phyloP scores from a whole-genome alignment of 2,888 invertebrate genomes.

The Noctua fimbriata region DNA sequence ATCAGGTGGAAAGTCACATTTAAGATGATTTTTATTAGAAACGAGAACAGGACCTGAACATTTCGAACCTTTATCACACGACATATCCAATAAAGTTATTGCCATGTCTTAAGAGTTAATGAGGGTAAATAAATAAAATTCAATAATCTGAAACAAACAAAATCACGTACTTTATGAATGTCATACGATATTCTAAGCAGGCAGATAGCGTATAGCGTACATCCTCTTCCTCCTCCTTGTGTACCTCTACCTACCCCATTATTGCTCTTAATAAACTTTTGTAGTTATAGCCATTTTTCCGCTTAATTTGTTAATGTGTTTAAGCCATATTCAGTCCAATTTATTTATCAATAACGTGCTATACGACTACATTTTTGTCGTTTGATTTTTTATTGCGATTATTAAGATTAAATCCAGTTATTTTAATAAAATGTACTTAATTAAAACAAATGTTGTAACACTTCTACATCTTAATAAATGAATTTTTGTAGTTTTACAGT shows the following conservation, averaged over 20 bases:
- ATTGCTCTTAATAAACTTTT: too few species aligned
- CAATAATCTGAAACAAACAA: slow-evolving; percentile 57
- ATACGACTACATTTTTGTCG: too few species aligned
- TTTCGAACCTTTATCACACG: slow-evolving; percentile 66
- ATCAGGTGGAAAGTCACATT: slow-evolving; percentile 68
- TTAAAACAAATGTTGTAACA: too few species aligned
- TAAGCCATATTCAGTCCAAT: too few species aligned
- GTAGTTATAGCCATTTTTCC: too few species aligned
- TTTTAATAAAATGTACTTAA: too few species aligned
- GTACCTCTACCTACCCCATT: background rate
- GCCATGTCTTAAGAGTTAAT: slow-evolving; percentile 71
- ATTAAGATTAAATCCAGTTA: too few species aligned
- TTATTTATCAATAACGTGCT: too few species aligned
- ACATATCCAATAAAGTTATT: slow-evolving; percentile 71
- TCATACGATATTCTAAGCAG: background rate
- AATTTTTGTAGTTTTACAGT: too few species aligned
- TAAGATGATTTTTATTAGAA: slow-evolving; percentile 67
- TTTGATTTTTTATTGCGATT: too few species aligned
- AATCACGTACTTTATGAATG: background rate
- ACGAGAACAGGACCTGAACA: slow-evolving; percentile 65
- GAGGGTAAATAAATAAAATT: slow-evolving; percentile 26
- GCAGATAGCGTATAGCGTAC: background rate
- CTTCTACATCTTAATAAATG: too few species aligned
- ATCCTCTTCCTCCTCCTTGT: background rate
- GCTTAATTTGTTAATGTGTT: too few species aligned